Evolutionary conservation across 2,888 invertebrate species (phyloP), one percentile per base, ranked within the genome.

Genomic region (Standfussiana lucernea): DNA sequence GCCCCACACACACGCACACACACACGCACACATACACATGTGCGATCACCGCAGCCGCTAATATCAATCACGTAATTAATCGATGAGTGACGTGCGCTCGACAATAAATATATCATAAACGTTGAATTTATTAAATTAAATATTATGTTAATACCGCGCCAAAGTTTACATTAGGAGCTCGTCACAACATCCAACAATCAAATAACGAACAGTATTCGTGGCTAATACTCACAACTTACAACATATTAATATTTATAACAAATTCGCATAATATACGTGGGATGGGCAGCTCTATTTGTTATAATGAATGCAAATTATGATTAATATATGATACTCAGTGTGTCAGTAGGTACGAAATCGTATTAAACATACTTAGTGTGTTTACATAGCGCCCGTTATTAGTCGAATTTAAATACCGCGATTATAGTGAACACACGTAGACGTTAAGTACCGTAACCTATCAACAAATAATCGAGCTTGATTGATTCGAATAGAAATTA

Each of bases 81-180:
- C 85, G 80, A 77, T 79, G 42, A 67, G 21, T 76, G 73, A 50
- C 59, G 67, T 40, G 61, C 69, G 68, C 65, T 61, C 70, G n/a
- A 81, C 77, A 81, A 77, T 80, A 82, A 81, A 77, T 80, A 82
- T 80, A 80, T 83, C 79, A 82, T 81, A 81, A 82, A 74, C 76
- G 67, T 77, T 80, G 81, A 83, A 79, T 85, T 78, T 81, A 86
- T 84, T 81, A 83, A 79, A 70, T 79, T 67, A 77, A n/a, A n/a
- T n/a, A 80, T 86, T 80, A 86, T 86, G 80, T 76, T 76, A 87
- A 86, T 85, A 66, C 42, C 47, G 65, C 61, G 68, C 47, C 42
- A 40, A 61, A 82, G 83, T 83, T 81, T 74, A 80, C 82, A 75
- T 79, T 71, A 74, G 62, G 56, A 72, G 50, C 72, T 56, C 71